phyloP scores from a whole-genome alignment of 2,797 vertebrate species.

The Mallotus villosus region DNA sequence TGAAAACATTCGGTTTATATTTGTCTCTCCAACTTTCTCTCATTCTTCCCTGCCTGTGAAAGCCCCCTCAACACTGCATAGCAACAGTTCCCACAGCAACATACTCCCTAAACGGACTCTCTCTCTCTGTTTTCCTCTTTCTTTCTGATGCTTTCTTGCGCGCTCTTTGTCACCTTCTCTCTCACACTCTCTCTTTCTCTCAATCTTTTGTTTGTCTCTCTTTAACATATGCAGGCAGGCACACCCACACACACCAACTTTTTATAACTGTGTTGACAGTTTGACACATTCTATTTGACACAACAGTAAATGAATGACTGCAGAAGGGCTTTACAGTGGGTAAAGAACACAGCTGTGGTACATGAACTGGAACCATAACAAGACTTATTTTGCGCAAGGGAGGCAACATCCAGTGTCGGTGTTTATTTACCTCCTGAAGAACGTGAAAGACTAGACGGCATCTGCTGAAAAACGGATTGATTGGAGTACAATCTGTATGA shows the following conservation, averaged over 20 bases:
- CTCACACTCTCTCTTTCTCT: background rate
- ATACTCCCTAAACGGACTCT: background rate
- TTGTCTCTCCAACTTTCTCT: background rate
- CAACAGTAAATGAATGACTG: background rate
- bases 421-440: constrained; percentile 50
- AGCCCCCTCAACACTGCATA: constrained; percentile 26
- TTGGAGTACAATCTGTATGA: constrained; percentile 29
- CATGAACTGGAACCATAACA: constrained; percentile 21
- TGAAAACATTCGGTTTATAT: background rate
- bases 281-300: background rate
- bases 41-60: constrained; percentile 9
- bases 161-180: background rate
- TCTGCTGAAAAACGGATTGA: background rate
- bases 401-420: constrained; percentile 42
- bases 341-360: constrained; percentile 29
- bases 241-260: background rate
- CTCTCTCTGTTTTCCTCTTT: background rate
- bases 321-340: background rate
- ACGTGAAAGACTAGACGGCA: constrained; percentile 30
- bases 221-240: background rate
- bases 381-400: constrained; percentile 43
- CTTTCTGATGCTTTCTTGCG: background rate
- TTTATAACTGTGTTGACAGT: background rate
- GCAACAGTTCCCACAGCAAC: constrained; percentile 43
- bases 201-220: background rate